Percentiles rank a stretch among this genome's conserved stretches.
Conservation (phyloP, 2,113 vertebrate genomes). For the Malurus melanocephalus region DNA sequence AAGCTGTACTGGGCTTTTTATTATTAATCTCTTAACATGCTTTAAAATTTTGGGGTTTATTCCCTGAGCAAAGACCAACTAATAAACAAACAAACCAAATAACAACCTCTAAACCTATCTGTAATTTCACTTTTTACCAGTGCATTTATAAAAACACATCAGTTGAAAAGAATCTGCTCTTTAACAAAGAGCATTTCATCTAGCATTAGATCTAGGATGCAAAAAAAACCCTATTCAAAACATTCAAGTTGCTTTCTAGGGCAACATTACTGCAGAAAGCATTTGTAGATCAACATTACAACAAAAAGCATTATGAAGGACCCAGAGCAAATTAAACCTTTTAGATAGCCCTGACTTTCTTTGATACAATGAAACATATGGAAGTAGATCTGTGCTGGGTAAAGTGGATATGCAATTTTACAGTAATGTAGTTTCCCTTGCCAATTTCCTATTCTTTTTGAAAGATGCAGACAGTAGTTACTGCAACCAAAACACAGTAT, state of each 20-base stretch:
- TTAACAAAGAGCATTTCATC: not conserved
- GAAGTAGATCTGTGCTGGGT: not conserved
- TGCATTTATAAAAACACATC: not conserved
- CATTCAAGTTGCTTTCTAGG: not conserved
- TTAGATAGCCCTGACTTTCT: conserved; percentile 18
- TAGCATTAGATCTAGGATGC: not conserved
- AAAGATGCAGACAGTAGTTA: not conserved
- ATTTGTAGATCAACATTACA: conserved; percentile 27
- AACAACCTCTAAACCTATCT: not conserved
- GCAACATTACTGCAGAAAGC: conserved; percentile 26
- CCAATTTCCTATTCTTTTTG: conserved; percentile 3
- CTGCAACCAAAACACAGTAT: not conserved
- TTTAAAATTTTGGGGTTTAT: not conserved
- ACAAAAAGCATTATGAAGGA: conserved; percentile 37
- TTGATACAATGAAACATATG: not conserved
- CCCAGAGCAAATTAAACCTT: conserved; percentile 43
- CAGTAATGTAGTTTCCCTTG: not conserved
- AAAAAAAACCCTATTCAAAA: not conserved
- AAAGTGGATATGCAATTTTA: conserved; percentile 30
- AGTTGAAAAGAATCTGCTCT: conserved; percentile 7
- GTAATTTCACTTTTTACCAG: not conserved
- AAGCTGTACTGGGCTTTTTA: not conserved
- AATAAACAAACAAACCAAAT: not conserved
- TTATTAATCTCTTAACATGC: not conserved
- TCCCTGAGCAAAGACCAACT: not conserved